Percentiles rank a stretch among this genome's conserved stretches.
These are phyloP conservation scores for Anagyrus pseudococci DNA, from an alignment of 2,888 invertebrate species.

Conservation along the genomic window DNA sequence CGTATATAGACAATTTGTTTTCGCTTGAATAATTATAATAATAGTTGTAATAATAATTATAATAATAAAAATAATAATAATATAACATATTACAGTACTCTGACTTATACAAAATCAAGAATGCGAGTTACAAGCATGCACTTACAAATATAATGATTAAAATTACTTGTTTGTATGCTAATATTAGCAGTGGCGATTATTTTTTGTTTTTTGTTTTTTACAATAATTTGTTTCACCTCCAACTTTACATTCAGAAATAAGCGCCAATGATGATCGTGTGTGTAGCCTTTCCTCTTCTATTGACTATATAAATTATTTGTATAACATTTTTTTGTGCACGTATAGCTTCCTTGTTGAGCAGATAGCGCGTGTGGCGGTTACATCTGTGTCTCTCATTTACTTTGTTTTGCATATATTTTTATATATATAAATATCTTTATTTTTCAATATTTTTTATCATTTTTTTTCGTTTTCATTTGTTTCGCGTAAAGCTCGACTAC, in stretches of 20 bases:
- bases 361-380: too few species aligned
- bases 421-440: neutral
- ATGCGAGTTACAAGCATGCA: slow-evolving; percentile 39
- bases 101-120: slow-evolving; percentile 40
- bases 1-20: slow-evolving; percentile 31
- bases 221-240: slow-evolving; percentile 34
- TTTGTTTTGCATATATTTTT: too few species aligned
- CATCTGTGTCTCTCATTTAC: too few species aligned
- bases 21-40: slow-evolving; percentile 29
- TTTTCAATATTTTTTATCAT: slow-evolving; percentile 1
- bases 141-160: slow-evolving; percentile 30
- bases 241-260: slow-evolving; percentile 37
- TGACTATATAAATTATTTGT: neutral
- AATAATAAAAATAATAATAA: slow-evolving; percentile 20
- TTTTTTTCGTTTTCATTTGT: slow-evolving; percentile 8
- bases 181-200: slow-evolving; percentile 38
- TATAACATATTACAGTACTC: slow-evolving; percentile 31
- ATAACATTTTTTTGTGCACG: too few species aligned
- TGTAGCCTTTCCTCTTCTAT: neutral
- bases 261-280: neutral
- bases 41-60: slow-evolving; percentile 19
- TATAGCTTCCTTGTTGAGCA: too few species aligned
- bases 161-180: slow-evolving; percentile 32
- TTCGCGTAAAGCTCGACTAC: too few species aligned
- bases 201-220: slow-evolving; percentile 16